Base-by-base conservation (phyloP, 1,140 invertebrate genomes). In the Drosophila baimaii region DNA sequence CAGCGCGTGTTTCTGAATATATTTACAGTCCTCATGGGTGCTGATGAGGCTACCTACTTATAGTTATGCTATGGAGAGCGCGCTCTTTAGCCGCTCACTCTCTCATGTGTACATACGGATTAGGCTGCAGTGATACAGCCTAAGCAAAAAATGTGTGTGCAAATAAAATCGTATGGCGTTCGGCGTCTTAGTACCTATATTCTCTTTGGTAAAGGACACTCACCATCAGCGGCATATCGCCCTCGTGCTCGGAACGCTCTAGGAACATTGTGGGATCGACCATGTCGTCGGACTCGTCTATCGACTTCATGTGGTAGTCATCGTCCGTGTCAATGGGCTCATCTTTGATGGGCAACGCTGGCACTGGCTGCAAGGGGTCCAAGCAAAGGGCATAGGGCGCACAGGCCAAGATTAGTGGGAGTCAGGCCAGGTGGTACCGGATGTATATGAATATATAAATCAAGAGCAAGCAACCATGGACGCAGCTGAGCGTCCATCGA, bases 211-310 rank as follows among this genome's bases (percentile, higher is more conserved):
- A n/a, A n/a, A 27, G 27, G 17, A 29, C 23, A 41, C 76, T 79
- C 57, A 91, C 90, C 82, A 81, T 91, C 21, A 85, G 49, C 25
- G 90, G 84, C 73, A 89, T 58, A 75, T 88, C 85, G 56, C 89
- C 88, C 57, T 92, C 86, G 29, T 85, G 90, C 73, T 91, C 79
- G 57, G 81, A 90, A 33, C 90, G 81, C 69, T 91, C 83, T 71
- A 91, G 81, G 75, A 91, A 91, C 76, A 91, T 83, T 54, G 90
- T 91, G 41, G 90, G 90, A 77, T 91, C 90, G 51, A 91, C 83
- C 86, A 91, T 91, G 49, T 91, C 90, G 44, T 91, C 90, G 27
- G 90, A 91, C 59, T 91, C 90, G 54, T 91, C 90, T 37, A 85
- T 72, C 33, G 74, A 72, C 62, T 82, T 86, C 82, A 90, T 90